Evolutionary conservation across 2,113 vertebrate genomes (phyloP), one percentile per base, ranked within the genome.

Genomic region (Anarrhichthys ocellatus): DNA sequence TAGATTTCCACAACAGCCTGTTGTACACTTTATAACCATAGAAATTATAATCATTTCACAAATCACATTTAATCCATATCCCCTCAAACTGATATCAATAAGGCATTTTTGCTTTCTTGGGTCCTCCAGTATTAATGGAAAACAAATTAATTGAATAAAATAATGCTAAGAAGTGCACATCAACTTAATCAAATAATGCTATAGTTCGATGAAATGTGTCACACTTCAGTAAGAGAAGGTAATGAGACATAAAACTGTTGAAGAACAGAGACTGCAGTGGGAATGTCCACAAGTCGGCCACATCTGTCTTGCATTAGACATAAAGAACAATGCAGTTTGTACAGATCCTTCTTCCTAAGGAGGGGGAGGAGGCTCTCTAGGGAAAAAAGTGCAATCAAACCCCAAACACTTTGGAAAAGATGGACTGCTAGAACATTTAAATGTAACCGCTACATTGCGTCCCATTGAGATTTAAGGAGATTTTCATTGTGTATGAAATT

Each of bases 261-360:
- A n/a, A 75, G 75, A 46, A 87, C 65, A 89, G 81, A 88, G 85
- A 76, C 76, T 74, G 85, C 64, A 88, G 22, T 77, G 72, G 68
- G 87, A 91, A 84, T 83, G 83, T 81, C 85, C 69, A 83, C 40
- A 77, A 91, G 85, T 78, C 52, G 61, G 80, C 65, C 85, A 92
- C 94, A 96, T 95, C 93, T 95, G 95, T 84, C 88, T 93, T 84
- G 70, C 84, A 90, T 95, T 95, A 95, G 76, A 90, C 89, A 87
- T 93, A 91, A 93, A 92, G 93, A 92, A 93, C 92, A 94, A 93
- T 92, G 92, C 84, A 87, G 85, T 89, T 87, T 85, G 76, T 84
- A 89, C 81, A 86, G 87, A 84, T 85, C 78, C 83, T 88, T 86
- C 88, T 84, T 88, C 78, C 82, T 68, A 18, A 63, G 78, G 80